Percentiles rank a stretch among this genome's conserved stretches.
Evolutionary conservation across 2,888 invertebrate species (phyloP).

Genomic region (Brenthis daphne): DNA sequence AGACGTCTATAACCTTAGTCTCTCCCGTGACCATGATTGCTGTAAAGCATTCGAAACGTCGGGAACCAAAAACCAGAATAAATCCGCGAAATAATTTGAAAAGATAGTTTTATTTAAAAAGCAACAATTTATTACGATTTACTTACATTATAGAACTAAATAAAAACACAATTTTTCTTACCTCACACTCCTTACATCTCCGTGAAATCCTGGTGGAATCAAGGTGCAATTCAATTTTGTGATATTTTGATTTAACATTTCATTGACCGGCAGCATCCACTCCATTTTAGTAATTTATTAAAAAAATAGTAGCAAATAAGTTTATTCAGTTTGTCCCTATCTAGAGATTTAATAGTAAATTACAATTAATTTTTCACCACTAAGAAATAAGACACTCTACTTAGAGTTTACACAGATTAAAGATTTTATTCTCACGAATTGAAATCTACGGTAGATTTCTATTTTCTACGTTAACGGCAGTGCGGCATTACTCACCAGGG

Average conservation of each 20-base stretch:
- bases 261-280: constrained; percentile 52
- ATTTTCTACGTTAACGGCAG: no score
- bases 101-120: no score
- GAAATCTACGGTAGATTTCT: not conserved
- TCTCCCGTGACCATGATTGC: no score
- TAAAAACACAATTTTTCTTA: constrained; percentile 38
- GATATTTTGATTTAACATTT: constrained; percentile 54
- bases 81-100: no score
- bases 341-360: not conserved
- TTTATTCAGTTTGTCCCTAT: not conserved
- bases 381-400: no score
- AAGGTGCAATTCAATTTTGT: constrained; percentile 55
- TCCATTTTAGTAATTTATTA: constrained; percentile 46
- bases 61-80: no score
- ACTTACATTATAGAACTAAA: not conserved
- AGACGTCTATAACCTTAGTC: no score
- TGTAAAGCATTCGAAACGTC: no score
- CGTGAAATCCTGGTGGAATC: constrained; percentile 56
- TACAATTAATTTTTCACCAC: not conserved
- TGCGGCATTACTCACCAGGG: no score
- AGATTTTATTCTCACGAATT: not conserved
- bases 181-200: constrained; percentile 55
- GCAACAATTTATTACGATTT: no score
- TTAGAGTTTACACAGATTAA: not conserved
- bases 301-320: not conserved